Percentiles rank a stretch among this genome's conserved stretches.
phyloP scores from a whole-genome alignment of 2,113 vertebrate genomes.

The Phylloscopus whistleri region DNA sequence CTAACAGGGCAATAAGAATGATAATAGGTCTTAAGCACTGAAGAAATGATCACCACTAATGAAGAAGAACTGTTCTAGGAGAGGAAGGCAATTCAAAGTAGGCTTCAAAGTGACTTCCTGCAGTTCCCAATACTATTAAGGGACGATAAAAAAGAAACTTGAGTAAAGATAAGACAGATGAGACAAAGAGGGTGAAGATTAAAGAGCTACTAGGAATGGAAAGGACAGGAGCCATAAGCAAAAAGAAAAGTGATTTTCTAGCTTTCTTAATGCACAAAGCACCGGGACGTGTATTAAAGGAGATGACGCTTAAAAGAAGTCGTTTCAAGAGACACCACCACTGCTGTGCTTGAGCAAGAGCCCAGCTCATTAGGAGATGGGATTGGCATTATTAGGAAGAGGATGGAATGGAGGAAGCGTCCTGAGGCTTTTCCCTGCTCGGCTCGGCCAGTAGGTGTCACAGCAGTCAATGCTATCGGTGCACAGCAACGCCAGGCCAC shows the following conservation, averaged over 20 bases:
- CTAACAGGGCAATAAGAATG: constrained; percentile 3
- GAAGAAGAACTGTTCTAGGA: constrained; percentile 5
- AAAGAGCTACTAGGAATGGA: constrained; percentile 10
- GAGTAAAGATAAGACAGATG: neutral
- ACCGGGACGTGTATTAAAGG: neutral
- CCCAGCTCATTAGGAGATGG: neutral
- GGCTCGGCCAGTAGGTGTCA: constrained; percentile 40
- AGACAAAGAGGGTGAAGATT: constrained; percentile 39
- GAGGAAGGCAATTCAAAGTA: neutral
- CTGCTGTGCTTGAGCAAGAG: neutral
- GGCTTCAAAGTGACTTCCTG: constrained; percentile 51
- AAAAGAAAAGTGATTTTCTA: neutral
- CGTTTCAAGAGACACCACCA: neutral
- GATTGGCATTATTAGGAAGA: neutral
- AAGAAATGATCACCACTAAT: constrained; percentile 6
- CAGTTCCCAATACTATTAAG: constrained; percentile 15
- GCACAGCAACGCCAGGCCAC: neutral
- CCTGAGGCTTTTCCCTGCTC: neutral
- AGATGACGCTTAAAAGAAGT: neutral
- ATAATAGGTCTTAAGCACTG: neutral
- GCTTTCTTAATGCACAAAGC: neutral
- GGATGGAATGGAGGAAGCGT: neutral
- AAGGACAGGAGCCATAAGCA: neutral
- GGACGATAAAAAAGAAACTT: constrained; percentile 9
- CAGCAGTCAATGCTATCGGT: neutral